A percentile compares a stretch with the other conserved stretches of the same genome.
Conservation (phyloP, 2,797 vertebrate genomes). For the Leucoraja ocellata region DNA sequence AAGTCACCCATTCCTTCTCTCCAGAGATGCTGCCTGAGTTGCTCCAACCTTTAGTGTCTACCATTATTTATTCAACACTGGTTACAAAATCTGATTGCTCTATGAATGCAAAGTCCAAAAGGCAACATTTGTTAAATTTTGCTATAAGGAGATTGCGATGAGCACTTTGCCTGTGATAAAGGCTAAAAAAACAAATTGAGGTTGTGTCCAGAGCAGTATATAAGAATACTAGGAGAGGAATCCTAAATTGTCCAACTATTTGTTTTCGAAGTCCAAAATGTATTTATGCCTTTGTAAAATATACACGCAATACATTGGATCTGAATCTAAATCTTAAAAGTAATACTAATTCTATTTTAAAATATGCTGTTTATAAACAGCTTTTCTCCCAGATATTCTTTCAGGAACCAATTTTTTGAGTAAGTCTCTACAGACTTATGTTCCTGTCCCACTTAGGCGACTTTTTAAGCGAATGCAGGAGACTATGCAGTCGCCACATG, state of each 20-base stretch:
- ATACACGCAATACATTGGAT: conserved; percentile 50
- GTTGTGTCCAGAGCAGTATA: conserved; percentile 34
- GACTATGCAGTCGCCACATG: too few species aligned
- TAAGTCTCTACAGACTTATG: not conserved
- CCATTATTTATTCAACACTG: not conserved
- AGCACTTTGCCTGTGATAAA: conserved; percentile 40
- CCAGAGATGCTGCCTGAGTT: too few species aligned
- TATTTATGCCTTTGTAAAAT: conserved; percentile 48
- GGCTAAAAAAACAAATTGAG: conserved; percentile 47
- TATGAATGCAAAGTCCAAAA: not conserved
- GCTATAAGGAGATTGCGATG: not conserved
- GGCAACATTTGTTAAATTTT: not conserved
- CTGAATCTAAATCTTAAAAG: conserved; percentile 43
- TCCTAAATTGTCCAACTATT: conserved; percentile 50
- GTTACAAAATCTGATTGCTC: not conserved
- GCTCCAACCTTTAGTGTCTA: too few species aligned
- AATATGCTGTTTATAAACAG: too few species aligned
- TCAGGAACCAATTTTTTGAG: not conserved
- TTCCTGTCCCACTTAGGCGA: too few species aligned
- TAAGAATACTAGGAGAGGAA: conserved; percentile 46
- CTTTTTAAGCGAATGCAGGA: too few species aligned
- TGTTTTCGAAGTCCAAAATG: conserved; percentile 46
- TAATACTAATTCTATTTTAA: not conserved
- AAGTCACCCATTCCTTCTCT: too few species aligned
- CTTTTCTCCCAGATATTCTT: not conserved